Conservation (phyloP, 2,113 vertebrate species). For the Hyaena hyaena region DNA sequence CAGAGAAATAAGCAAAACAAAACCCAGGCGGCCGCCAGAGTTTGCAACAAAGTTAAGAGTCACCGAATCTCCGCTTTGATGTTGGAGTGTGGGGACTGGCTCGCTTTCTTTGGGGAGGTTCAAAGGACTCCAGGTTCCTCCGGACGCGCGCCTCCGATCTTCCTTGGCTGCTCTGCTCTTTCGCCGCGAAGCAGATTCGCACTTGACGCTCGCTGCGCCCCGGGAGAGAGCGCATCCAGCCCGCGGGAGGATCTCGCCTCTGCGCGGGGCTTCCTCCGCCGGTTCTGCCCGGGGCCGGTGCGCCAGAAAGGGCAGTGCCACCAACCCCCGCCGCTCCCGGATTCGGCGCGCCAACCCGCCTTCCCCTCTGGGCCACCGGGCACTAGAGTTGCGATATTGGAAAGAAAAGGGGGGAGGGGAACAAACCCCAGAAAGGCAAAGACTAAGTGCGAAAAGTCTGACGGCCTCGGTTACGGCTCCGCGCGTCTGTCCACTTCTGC, state of each 20-base stretch:
- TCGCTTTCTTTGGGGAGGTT: background rate
- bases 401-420: background rate
- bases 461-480: background rate
- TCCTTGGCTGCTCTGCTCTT: background rate
- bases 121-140: conserved; percentile 28
- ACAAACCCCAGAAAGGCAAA: background rate
- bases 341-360: background rate
- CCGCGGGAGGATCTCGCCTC: background rate
- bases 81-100: background rate
- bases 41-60: conserved; percentile 53
- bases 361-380: background rate
- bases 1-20: background rate
- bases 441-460: conserved; percentile 48
- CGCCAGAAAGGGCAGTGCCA: conserved; percentile 25
- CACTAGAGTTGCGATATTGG: background rate
- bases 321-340: background rate
- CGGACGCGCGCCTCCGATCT: background rate
- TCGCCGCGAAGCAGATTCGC: background rate
- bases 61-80: conserved; percentile 25
- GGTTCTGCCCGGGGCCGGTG: background rate
- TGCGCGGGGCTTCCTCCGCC: background rate
- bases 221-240: background rate
- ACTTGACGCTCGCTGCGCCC: background rate
- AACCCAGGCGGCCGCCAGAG: background rate
- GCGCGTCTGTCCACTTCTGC: background rate